A percentile compares a stretch with the other conserved stretches of the same genome.
Evolutionary conservation across 1,140 invertebrate species (phyloP).

Genomic region (Pseudoatta argentina): DNA sequence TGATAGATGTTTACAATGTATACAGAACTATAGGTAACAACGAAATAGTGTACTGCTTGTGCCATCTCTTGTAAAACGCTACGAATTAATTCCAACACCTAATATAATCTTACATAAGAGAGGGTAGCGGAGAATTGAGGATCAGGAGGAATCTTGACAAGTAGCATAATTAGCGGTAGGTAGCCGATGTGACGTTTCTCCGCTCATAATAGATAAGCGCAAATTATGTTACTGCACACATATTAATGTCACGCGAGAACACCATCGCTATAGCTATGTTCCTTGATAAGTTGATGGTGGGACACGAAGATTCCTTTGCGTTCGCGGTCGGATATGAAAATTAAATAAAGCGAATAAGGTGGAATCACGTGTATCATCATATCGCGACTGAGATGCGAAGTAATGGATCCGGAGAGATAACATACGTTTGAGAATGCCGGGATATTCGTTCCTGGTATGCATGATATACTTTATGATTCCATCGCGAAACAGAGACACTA

Average conservation of each 20-base stretch:
- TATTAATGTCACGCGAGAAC: conserved; percentile 41
- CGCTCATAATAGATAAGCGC: conserved; percentile 49
- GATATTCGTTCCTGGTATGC: conserved; percentile 22
- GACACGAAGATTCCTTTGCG: background rate
- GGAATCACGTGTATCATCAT: conserved; percentile 41
- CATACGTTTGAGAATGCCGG: conserved; percentile 4
- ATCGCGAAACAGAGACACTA: conserved; percentile 45
- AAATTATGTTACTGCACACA: conserved; percentile 50
- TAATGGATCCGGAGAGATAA: conserved; percentile 58
- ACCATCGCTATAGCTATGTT: background rate
- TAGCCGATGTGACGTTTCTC: conserved; percentile 25
- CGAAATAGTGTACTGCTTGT: too few relatives aligned
- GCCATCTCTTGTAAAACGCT: too few relatives aligned
- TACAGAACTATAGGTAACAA: too few relatives aligned
- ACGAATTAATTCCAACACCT: too few relatives aligned
- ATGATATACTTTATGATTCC: conserved; percentile 58
- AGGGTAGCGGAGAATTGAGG: background rate
- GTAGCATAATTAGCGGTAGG: conserved; percentile 65
- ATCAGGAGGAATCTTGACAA: conserved; percentile 63
- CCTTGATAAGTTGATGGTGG: conserved; percentile 31
- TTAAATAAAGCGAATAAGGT: conserved; percentile 54
- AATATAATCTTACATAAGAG: conserved; percentile 42
- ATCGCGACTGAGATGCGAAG: conserved; percentile 46
- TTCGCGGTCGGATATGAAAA: conserved; percentile 36
- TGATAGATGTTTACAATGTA: too few relatives aligned